A percentile compares a stretch with the other conserved stretches of the same genome.
These are phyloP conservation scores for Torymus aiolomorphi DNA, from an alignment of 2,888 invertebrate genomes.

Conservation along the genomic window DNA sequence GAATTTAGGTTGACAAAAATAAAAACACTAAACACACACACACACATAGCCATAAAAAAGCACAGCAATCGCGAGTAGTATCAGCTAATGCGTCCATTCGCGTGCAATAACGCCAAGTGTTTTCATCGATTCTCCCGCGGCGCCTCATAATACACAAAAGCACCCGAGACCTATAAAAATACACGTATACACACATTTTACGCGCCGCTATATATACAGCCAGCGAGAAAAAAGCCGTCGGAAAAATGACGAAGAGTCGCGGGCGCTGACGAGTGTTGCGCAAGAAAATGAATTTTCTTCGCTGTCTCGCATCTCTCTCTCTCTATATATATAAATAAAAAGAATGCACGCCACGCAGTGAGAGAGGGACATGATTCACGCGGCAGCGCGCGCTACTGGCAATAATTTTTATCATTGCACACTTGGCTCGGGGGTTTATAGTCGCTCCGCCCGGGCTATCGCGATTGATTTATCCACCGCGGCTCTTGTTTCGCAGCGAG, in stretches of 20 bases:
- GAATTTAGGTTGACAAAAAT: constrained; percentile 30
- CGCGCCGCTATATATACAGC: too few species aligned
- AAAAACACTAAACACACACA: neutral
- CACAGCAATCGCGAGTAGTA: neutral
- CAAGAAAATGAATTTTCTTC: too few species aligned
- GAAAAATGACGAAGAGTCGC: too few species aligned
- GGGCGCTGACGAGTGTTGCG: too few species aligned
- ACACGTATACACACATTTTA: too few species aligned
- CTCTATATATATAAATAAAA: too few species aligned
- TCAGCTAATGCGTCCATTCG: constrained; percentile 36
- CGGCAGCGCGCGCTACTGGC: constrained; percentile 21
- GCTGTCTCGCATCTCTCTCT: too few species aligned
- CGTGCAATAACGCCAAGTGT: constrained; percentile 39
- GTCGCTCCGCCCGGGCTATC: neutral
- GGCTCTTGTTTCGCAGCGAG: constrained; percentile 14
- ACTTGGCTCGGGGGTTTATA: constrained; percentile 23
- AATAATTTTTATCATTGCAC: constrained; percentile 57
- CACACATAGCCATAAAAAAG: constrained; percentile 28
- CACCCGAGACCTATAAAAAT: too few species aligned
- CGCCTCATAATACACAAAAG: too few species aligned
- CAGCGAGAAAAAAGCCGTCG: too few species aligned
- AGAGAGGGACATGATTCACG: constrained; percentile 23
- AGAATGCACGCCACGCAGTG: neutral
- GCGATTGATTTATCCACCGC: constrained; percentile 51
- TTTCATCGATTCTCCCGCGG: constrained; percentile 28